Conservation (phyloP, 1,140 invertebrate genomes). For the Samia ricini region DNA sequence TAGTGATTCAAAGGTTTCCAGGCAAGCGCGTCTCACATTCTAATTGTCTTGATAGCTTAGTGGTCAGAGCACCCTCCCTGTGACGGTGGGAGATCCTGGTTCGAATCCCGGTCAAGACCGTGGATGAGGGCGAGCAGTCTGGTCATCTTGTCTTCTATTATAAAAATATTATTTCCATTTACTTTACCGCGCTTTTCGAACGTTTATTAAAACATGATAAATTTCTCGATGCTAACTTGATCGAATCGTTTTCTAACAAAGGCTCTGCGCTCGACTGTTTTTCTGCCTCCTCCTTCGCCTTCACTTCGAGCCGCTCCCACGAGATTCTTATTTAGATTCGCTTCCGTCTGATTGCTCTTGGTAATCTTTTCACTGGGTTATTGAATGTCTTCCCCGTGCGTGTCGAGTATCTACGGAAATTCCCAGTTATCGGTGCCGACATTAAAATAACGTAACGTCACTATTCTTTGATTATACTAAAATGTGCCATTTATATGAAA, state of each 20-base stretch:
- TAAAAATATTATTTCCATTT: constrained; percentile 22
- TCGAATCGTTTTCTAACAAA: constrained; percentile 68
- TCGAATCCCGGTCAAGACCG: constrained; percentile 76
- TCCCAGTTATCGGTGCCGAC: constrained; percentile 31
- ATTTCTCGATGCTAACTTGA: constrained; percentile 64
- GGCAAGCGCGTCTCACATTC: constrained; percentile 47
- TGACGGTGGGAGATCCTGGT: constrained; percentile 68
- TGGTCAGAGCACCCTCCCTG: constrained; percentile 68
- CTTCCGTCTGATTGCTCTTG: constrained; percentile 76
- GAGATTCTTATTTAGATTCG: constrained; percentile 78
- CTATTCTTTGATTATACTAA: too few relatives aligned
- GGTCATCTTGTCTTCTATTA: constrained; percentile 8
- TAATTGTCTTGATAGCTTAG: constrained; percentile 77
- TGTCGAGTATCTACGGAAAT: constrained; percentile 56
- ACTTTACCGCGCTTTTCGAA: constrained; percentile 41
- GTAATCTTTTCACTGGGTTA: constrained; percentile 76
- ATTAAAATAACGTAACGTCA: not conserved
- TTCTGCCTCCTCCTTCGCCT: constrained; percentile 50
- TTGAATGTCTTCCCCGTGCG: constrained; percentile 74
- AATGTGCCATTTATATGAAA: too few relatives aligned
- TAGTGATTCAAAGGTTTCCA: constrained; percentile 12
- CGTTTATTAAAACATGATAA: constrained; percentile 52
- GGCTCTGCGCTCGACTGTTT: constrained; percentile 58
- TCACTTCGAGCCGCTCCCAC: constrained; percentile 60
- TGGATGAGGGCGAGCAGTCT: constrained; percentile 42